Percentiles rank a stretch among this genome's conserved stretches.
These are phyloP conservation scores for Danionella dracula DNA, from an alignment of 2,797 vertebrate species.

Conservation along the genomic window DNA sequence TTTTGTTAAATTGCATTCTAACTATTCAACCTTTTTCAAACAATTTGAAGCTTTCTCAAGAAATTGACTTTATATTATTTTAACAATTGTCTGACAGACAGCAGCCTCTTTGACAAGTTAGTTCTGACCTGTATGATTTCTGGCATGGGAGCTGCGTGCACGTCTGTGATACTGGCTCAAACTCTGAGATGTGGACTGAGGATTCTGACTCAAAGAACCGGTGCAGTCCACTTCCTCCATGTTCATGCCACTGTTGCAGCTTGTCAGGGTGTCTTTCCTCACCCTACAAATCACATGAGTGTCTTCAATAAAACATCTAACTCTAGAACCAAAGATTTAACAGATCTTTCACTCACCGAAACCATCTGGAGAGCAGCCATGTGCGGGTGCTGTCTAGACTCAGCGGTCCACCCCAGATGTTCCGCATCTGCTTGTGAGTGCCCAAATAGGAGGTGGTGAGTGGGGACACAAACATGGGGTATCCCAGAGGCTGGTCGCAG, in stretches of 20 bases:
- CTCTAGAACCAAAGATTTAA: no score
- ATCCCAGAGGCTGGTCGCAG: conserved; percentile 95
- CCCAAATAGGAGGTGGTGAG: conserved; percentile 92
- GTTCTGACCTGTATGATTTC: conserved; percentile 65
- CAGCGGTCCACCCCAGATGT: conserved; percentile 83
- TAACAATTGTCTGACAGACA: no score
- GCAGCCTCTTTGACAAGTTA: neutral
- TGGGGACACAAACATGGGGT: conserved; percentile 96
- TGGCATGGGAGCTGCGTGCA: conserved; percentile 66
- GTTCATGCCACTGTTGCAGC: conserved; percentile 78
- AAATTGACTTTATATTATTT: no score
- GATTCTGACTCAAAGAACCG: conserved; percentile 67
- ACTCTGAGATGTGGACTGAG: conserved; percentile 79
- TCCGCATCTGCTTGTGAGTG: conserved; percentile 82
- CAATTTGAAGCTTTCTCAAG: no score
- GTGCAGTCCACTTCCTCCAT: conserved; percentile 79
- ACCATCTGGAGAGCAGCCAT: conserved; percentile 89
- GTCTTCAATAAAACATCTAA: neutral
- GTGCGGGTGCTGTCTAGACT: conserved; percentile 80
- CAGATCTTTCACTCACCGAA: conserved; percentile 72
- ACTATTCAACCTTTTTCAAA: no score
- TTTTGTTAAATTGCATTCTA: no score
- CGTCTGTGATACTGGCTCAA: conserved; percentile 74
- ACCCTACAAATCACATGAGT: conserved; percentile 65
- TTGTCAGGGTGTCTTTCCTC: conserved; percentile 85